phyloP scores from a whole-genome alignment of 1,140 invertebrate species.

The Pentalonia nigronervosa region DNA sequence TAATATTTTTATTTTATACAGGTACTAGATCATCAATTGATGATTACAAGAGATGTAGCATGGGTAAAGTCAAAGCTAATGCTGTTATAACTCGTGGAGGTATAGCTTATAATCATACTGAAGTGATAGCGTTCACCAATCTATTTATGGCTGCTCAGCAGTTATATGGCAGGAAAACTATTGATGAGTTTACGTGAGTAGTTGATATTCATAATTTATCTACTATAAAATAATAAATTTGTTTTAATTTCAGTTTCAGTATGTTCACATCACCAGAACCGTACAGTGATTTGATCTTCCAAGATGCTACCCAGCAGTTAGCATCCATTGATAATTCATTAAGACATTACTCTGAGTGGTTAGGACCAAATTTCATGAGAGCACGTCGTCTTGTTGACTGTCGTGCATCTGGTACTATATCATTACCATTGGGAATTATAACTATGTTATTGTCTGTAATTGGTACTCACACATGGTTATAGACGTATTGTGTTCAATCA shows the following conservation, averaged over 20 bases:
- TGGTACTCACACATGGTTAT: not conserved
- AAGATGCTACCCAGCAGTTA: conserved; percentile 88
- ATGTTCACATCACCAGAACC: conserved; percentile 86
- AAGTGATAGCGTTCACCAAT: conserved; percentile 85
- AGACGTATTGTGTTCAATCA: not conserved
- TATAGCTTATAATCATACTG: conserved; percentile 77
- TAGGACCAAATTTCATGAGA: conserved; percentile 79
- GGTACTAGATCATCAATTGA: conserved; percentile 77
- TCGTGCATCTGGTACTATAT: conserved; percentile 66
- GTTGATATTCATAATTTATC: not conserved
- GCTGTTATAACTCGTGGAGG: conserved; percentile 87
- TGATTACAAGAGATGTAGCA: conserved; percentile 85
- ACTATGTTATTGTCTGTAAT: conserved; percentile 31
- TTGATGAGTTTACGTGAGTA: conserved; percentile 81
- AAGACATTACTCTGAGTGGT: conserved; percentile 73
- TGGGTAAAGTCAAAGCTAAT: conserved; percentile 90
- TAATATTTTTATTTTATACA: conserved; percentile 61
- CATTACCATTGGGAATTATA: not conserved
- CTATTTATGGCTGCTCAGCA: conserved; percentile 90
- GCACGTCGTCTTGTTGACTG: conserved; percentile 81
- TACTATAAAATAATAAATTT: not conserved
- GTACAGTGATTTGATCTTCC: conserved; percentile 89
- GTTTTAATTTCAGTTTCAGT: conserved; percentile 72
- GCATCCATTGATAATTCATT: conserved; percentile 72
- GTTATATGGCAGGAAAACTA: conserved; percentile 83